A percentile compares a stretch with the other conserved stretches of the same genome.
Conservation (phyloP, 2,888 invertebrate species). For the Diabrotica balteata region DNA sequence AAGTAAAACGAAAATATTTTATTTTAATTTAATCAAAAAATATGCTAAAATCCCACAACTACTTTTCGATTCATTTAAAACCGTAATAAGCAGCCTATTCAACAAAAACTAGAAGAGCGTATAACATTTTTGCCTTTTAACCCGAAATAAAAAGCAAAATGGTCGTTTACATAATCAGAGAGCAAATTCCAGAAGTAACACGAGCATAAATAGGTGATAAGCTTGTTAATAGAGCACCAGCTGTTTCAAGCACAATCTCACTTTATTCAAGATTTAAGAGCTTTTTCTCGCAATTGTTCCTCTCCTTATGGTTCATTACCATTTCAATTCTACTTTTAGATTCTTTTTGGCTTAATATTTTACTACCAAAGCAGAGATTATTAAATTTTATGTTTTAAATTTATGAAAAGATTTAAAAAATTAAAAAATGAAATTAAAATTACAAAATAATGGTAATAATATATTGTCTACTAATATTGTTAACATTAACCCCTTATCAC, state of each 20-base stretch:
- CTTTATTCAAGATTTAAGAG: conserved; percentile 45
- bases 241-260: conserved; percentile 49
- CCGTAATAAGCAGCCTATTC: not conserved
- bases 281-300: conserved; percentile 26
- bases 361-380: conserved; percentile 8
- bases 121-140: conserved; percentile 9
- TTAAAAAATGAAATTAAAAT: too few species aligned
- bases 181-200: conserved; percentile 43
- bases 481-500: too few species aligned
- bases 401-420: not conserved
- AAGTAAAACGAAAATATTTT: too few species aligned
- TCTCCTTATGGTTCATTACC: conserved; percentile 38
- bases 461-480: too few species aligned
- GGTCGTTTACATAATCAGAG: conserved; percentile 37
- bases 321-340: conserved; percentile 34
- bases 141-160: conserved; percentile 16
- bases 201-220: conserved; percentile 48
- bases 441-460: too few species aligned
- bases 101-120: conserved; percentile 7
- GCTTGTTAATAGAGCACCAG: conserved; percentile 49
- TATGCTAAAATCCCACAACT: too few species aligned
- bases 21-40: too few species aligned
- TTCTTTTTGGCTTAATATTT: conserved; percentile 25
- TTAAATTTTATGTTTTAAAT: not conserved
- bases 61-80: not conserved